Conservation (phyloP, 2,888 invertebrate species). For the Micoletzkya japonica region DNA sequence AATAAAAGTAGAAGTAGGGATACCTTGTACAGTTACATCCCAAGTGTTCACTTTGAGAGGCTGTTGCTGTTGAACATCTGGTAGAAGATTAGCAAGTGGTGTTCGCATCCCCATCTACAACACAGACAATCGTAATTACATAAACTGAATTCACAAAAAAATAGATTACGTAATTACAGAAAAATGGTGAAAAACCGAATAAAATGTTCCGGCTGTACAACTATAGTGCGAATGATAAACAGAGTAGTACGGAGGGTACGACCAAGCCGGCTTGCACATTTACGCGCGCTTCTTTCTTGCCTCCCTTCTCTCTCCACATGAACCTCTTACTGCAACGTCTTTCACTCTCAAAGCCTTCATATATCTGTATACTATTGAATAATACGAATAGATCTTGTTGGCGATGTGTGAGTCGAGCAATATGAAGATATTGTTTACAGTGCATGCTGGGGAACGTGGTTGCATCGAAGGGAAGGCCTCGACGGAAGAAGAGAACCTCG, state of each 20-base stretch:
- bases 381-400: neutral
- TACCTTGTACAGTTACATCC: neutral
- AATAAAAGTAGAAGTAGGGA: neutral
- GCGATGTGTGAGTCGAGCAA: no score
- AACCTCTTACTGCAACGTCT: no score
- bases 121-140: neutral
- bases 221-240: neutral
- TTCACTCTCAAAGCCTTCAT: neutral
- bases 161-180: neutral
- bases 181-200: slow-evolving; percentile 2
- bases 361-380: no score
- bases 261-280: slow-evolving; percentile 13
- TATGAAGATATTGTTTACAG: no score
- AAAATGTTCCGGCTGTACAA: slow-evolving; percentile 6
- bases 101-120: slow-evolving; percentile 2
- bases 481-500: slow-evolving; percentile 6
- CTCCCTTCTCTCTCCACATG: no score
- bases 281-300: no score
- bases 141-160: neutral
- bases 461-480: slow-evolving; percentile 13
- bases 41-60: neutral
- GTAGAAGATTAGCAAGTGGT: slow-evolving; percentile 11
- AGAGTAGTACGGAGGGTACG: neutral
- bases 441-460: slow-evolving; percentile 29
- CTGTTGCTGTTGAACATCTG: neutral